Conservation (phyloP, 2,113 vertebrate species). For the Acanthochromis polyacanthus region DNA sequence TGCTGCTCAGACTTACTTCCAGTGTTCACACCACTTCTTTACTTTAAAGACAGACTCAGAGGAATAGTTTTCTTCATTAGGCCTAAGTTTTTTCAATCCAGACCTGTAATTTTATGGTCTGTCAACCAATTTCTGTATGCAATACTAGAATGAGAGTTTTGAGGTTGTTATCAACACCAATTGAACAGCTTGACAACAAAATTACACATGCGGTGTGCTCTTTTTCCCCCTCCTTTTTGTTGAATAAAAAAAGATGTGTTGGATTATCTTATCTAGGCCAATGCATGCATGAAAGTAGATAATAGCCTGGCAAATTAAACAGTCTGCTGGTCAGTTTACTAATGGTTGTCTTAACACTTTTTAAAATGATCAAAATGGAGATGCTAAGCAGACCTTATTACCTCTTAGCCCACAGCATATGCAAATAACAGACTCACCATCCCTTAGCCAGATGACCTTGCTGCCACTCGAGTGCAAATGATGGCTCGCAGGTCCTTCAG, state of each 20-base stretch:
- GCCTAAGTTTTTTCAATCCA: neutral
- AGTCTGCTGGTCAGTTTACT: slow-evolving; percentile 43
- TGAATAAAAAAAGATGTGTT: neutral
- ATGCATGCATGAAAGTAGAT: slow-evolving; percentile 33
- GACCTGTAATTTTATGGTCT: slow-evolving; percentile 16
- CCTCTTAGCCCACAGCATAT: slow-evolving; percentile 50
- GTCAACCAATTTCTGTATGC: slow-evolving; percentile 8
- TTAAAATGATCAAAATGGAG: slow-evolving; percentile 42
- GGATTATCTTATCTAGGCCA: neutral
- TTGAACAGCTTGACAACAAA: slow-evolving; percentile 11
- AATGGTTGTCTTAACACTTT: slow-evolving; percentile 36
- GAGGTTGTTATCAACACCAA: neutral
- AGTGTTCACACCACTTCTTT: neutral
- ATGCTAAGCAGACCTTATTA: slow-evolving; percentile 47
- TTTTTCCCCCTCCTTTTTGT: neutral
- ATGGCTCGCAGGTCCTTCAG: slow-evolving; percentile 64
- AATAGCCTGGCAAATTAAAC: slow-evolving; percentile 24
- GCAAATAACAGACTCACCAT: slow-evolving; percentile 73
- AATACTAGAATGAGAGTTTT: neutral
- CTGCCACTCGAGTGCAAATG: slow-evolving; percentile 51
- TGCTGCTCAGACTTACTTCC: neutral
- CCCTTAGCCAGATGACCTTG: slow-evolving; percentile 56
- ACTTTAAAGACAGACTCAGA: neutral
- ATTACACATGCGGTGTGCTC: neutral
- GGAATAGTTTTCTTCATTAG: slow-evolving; percentile 14